These are phyloP conservation scores for Toxotes chatareus DNA, from an alignment of 2,113 vertebrate species.

Conservation along the genomic window DNA sequence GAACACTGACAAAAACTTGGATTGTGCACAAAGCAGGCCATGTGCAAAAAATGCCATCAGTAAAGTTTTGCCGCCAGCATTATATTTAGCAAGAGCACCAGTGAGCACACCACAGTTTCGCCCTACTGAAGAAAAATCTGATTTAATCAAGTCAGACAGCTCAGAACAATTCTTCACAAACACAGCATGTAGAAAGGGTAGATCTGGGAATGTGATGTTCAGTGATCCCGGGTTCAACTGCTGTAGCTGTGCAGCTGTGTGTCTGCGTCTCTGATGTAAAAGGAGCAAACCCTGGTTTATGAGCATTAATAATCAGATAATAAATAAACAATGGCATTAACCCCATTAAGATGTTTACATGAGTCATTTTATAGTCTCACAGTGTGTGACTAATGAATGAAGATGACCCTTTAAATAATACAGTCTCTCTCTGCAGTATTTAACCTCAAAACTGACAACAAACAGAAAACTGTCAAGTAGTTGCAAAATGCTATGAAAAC, in stretches of 20 bases:
- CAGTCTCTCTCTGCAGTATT: not conserved
- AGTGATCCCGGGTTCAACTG: too few relatives aligned
- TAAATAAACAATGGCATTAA: not conserved
- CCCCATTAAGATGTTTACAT: not conserved
- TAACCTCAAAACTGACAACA: not conserved
- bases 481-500: not conserved
- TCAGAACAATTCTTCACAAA: not conserved
- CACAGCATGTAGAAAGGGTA: too few relatives aligned
- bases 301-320: not conserved
- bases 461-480: not conserved
- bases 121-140: not conserved
- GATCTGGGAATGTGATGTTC: too few relatives aligned
- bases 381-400: too few relatives aligned
- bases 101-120: not conserved
- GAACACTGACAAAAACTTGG: slow-evolving; percentile 8
- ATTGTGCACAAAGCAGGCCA: not conserved
- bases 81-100: slow-evolving; percentile 18
- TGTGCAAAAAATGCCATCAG: slow-evolving; percentile 1
- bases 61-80: not conserved
- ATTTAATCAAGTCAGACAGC: not conserved
- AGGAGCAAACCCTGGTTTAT: too few relatives aligned
- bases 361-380: not conserved
- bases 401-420: not conserved
- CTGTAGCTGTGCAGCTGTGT: too few relatives aligned
- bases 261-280: too few relatives aligned